Evolutionary conservation across 1,140 invertebrate genomes (phyloP), one percentile per base, ranked within the genome.

Genomic region (Cydia amplana): DNA sequence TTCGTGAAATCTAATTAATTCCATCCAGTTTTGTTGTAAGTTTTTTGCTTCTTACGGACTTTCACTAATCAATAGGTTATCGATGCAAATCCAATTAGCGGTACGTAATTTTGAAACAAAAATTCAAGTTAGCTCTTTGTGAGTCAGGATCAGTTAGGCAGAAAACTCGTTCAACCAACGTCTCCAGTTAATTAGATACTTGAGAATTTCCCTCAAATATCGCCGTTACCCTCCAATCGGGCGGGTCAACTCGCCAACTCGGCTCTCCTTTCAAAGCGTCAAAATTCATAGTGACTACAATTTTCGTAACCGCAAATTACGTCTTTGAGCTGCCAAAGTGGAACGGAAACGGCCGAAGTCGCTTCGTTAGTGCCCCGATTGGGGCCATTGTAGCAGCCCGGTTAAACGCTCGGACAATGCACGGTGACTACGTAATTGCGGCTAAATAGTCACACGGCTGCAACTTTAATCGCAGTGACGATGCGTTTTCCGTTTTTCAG

Each of bases 341-440:
- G 74, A 77, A 74, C 86, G 89, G 89, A 91, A 89, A 87, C 80
- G 78, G 79, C 82, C 86, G 88, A 90, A 88, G 88, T 91, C 89
- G 82, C 87, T 91, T 92, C 90, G 88, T 92, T 91, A 92, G 84
- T 80, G 85, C 81, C 83, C 89, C 80, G 85, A 91, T 91, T 89
- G 87, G 84, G 72, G 74, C 85, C 80, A 91, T 91, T 92, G 88
- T 91, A 82, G 79, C 84, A 79, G 79, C 72, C 75, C 77, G 82
- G 81, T 88, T 90, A 90, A 87, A 83, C 86, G 78, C 82, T 77
- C 79, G 88, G 88, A 91, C 90, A 91, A 91, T 88, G 83, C 85
- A 80, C 87, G 83, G 84, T 87, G 87, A 89, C 82, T 79, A 79
- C 83, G 87, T 91, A 91, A 91, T 91, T 86, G 88, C 81, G 80